These are phyloP conservation scores for Podarcis cretensis DNA, from an alignment of 2,113 vertebrate genomes.

Conservation along the genomic window DNA sequence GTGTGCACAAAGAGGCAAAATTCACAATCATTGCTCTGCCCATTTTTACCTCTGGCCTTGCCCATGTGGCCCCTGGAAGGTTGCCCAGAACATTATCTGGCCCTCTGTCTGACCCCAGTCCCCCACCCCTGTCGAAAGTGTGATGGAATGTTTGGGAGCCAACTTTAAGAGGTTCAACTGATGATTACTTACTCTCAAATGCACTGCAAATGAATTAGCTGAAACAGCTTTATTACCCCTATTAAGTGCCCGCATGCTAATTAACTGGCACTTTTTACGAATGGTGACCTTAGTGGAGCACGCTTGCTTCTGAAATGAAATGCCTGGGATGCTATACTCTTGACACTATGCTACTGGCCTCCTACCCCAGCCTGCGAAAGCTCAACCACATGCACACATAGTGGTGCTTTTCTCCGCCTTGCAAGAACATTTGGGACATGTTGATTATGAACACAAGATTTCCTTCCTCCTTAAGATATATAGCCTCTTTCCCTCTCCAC, in stretches of 20 bases:
- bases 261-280: not conserved
- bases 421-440: not conserved
- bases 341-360: not conserved
- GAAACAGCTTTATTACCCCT: not conserved
- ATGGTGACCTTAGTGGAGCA: not conserved
- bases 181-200: not conserved
- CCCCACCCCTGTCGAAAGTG: not conserved
- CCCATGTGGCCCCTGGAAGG: too few relatives aligned
- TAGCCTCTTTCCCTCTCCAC: not conserved
- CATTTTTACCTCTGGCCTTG: too few relatives aligned
- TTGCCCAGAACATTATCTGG: too few relatives aligned
- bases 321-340: too few relatives aligned
- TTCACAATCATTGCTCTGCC: too few relatives aligned
- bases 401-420: not conserved
- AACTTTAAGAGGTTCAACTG: not conserved
- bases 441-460: not conserved
- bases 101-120: too few relatives aligned
- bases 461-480: not conserved
- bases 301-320: not conserved
- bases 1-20: too few relatives aligned
- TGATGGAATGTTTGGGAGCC: not conserved
- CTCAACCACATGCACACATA: not conserved
- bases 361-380: not conserved
- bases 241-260: not conserved
- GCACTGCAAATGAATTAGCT: not conserved